A percentile compares a stretch with the other conserved stretches of the same genome.
These are phyloP conservation scores for Brachyhypopomus occidentalis DNA, from an alignment of 2,113 vertebrate genomes.

Conservation along the genomic window DNA sequence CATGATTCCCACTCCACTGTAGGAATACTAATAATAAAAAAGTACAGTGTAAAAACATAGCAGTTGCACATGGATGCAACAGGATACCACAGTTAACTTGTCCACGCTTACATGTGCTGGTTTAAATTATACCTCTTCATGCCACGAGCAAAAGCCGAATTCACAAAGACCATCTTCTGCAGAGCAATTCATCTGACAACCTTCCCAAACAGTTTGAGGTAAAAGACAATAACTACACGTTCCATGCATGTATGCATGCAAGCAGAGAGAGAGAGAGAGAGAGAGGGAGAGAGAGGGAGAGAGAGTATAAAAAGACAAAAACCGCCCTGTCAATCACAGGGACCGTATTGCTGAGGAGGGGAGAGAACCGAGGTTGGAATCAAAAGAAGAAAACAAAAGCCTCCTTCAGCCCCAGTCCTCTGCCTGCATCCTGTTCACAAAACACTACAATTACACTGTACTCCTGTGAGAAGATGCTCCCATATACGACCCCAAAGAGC, in stretches of 20 bases:
- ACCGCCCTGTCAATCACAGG: constrained; percentile 71
- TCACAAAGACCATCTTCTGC: constrained; percentile 55
- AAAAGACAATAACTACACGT: constrained; percentile 73
- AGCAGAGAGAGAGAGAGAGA: constrained; percentile 1
- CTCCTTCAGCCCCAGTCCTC: constrained; percentile 64
- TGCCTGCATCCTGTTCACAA: constrained; percentile 69
- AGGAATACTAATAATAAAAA: constrained; percentile 14
- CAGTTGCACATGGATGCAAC: constrained; percentile 33
- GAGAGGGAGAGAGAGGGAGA: too few relatives aligned
- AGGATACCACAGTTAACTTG: constrained; percentile 40
- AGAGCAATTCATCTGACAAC: constrained; percentile 72
- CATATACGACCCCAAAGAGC: constrained; percentile 66
- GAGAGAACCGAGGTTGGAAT: constrained; percentile 68
- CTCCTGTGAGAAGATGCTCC: constrained; percentile 62
- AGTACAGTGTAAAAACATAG: constrained; percentile 14
- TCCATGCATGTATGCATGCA: constrained; percentile 65
- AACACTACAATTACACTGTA: constrained; percentile 71
- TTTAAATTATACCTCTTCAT: constrained; percentile 64
- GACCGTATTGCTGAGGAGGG: constrained; percentile 65
- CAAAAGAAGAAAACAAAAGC: constrained; percentile 75
- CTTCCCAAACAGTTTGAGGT: constrained; percentile 71
- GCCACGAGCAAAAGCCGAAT: constrained; percentile 49
- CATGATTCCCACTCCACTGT: constrained; percentile 45
- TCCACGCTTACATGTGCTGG: constrained; percentile 57
- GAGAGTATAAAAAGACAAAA: constrained; percentile 55